Conservation (phyloP, 2,113 vertebrate species). For the Gallinago paraguaiae region DNA sequence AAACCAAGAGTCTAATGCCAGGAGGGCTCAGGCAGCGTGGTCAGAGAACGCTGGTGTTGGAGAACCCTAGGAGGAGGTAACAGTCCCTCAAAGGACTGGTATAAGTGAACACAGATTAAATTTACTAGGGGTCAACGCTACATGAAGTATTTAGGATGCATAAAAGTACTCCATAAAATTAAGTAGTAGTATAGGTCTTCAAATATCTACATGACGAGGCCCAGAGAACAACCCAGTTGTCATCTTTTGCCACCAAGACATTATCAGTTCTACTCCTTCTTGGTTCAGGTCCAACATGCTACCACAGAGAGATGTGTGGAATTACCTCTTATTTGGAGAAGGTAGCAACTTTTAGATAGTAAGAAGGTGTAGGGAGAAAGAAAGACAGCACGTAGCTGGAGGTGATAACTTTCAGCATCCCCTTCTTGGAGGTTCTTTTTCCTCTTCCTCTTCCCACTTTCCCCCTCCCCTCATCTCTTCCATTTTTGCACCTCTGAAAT, state of each 20-base stretch:
- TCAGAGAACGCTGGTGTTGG: neutral
- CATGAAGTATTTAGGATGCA: neutral
- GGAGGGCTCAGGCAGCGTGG: neutral
- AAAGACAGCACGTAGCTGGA: neutral
- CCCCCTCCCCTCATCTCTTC: neutral
- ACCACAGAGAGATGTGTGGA: neutral
- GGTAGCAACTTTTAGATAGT: neutral
- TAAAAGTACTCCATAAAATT: neutral
- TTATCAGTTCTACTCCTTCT: neutral
- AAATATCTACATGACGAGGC: rapidly evolving
- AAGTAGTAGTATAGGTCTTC: neutral
- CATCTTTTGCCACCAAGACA: neutral
- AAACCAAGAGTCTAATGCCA: neutral
- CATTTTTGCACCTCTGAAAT: constrained; percentile 53
- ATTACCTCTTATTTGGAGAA: neutral
- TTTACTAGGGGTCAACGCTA: neutral
- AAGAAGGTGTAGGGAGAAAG: neutral
- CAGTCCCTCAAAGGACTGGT: neutral
- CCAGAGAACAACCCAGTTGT: neutral
- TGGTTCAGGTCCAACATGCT: neutral
- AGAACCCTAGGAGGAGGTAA: neutral
- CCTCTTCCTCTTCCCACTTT: neutral
- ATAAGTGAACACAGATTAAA: neutral
- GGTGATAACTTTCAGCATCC: neutral
- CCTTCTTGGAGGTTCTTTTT: neutral